Conservation (phyloP, 2,888 invertebrate species). For the Hirtodrosophila trivittata region DNA sequence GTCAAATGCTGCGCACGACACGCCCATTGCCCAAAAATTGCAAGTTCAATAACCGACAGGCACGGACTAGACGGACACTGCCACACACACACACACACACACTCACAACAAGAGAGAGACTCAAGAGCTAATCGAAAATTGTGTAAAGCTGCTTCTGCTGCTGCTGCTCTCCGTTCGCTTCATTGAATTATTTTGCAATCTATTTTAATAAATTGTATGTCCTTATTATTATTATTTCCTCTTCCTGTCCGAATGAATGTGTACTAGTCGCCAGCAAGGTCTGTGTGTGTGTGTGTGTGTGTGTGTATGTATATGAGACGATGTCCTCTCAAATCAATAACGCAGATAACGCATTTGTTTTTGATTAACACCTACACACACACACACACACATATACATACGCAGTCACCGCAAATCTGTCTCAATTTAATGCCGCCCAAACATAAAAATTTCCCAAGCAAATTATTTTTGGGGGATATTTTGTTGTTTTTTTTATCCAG, state of each 20-base stretch:
- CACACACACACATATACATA: conserved; percentile 2
- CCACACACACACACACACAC: conserved; percentile 13
- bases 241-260: conserved; percentile 22
- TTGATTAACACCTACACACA: conserved; percentile 40
- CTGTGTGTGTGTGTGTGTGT: not conserved
- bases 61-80: not conserved
- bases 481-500: conserved; percentile 11
- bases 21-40: conserved; percentile 30
- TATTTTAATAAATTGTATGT: conserved; percentile 70
- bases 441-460: conserved; percentile 41
- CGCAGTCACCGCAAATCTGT: conserved; percentile 39
- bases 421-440: conserved; percentile 39
- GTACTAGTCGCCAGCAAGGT: not conserved
- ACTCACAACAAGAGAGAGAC: too few species aligned
- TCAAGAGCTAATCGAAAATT: not conserved
- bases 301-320: conserved; percentile 6
- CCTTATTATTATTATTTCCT: conserved; percentile 55
- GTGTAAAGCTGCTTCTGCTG: conserved; percentile 24
- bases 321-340: conserved; percentile 65
- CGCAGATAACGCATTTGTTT: conserved; percentile 61
- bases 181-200: conserved; percentile 74
- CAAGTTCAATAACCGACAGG: conserved; percentile 65
- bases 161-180: conserved; percentile 36
- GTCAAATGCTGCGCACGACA: conserved; percentile 33
- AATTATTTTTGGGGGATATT: conserved; percentile 53